These are phyloP conservation scores for Acanthiza pusilla DNA, from an alignment of 2,797 vertebrate genomes.

Conservation along the genomic window DNA sequence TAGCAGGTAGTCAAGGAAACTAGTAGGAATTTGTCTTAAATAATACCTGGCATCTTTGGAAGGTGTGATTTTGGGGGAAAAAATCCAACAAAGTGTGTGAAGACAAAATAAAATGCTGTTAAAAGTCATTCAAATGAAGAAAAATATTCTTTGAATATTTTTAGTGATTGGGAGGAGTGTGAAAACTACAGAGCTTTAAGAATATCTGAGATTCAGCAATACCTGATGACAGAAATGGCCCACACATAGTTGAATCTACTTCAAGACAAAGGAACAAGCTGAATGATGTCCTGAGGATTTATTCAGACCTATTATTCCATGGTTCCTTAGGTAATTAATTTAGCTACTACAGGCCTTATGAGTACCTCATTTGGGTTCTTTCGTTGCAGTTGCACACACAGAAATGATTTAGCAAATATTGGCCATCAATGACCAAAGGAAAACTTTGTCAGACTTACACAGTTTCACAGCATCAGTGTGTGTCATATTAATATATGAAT, in stretches of 20 bases:
- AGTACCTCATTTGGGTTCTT: neutral
- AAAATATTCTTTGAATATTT: neutral
- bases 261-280: neutral
- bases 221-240: neutral
- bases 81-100: neutral
- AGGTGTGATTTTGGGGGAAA: neutral
- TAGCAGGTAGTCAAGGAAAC: neutral
- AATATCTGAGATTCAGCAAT: neutral
- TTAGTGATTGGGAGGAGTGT: neutral
- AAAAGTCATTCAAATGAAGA: neutral
- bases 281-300: neutral
- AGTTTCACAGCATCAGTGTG: neutral
- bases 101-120: neutral
- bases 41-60: neutral
- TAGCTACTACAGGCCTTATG: neutral
- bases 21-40: neutral
- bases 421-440: fast-evolving
- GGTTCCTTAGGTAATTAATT: neutral
- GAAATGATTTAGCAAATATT: neutral
- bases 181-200: neutral
- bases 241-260: neutral
- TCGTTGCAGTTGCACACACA: neutral
- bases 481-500: neutral
- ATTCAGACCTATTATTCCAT: neutral
- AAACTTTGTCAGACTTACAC: neutral